Evolutionary conservation across 2,888 invertebrate genomes (phyloP).

Genomic region (Stratiomys singularior): DNA sequence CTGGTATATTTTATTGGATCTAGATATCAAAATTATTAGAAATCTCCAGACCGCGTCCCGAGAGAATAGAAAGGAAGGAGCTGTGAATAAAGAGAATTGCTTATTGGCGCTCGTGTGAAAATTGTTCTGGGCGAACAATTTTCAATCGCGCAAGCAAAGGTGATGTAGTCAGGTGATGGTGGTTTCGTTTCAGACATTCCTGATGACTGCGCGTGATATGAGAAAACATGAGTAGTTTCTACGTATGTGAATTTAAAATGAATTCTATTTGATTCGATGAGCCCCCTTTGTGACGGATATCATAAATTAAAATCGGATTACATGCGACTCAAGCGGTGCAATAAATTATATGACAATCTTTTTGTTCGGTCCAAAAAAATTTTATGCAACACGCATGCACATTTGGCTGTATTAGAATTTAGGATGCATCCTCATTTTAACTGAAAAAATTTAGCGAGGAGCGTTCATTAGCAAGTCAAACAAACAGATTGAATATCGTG

Average conservation of each 20-base stretch:
- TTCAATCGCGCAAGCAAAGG: neutral
- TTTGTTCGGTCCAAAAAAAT: too few species aligned
- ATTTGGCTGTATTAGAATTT: too few species aligned
- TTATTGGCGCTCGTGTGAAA: constrained; percentile 4
- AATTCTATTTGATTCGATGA: neutral
- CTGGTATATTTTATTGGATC: constrained; percentile 17
- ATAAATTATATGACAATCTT: too few species aligned
- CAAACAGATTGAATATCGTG: too few species aligned
- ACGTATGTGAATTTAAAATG: neutral
- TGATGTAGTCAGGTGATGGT: neutral
- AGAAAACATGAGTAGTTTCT: constrained; percentile 1
- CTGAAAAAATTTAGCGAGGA: too few species aligned
- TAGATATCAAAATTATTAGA: constrained; percentile 20
- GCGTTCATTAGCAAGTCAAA: too few species aligned
- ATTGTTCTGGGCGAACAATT: neutral
- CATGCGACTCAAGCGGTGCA: too few species aligned
- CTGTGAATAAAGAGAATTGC: neutral
- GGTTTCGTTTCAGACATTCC: neutral
- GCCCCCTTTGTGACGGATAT: neutral
- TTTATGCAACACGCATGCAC: too few species aligned
- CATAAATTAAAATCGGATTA: neutral
- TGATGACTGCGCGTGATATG: constrained; percentile 18
- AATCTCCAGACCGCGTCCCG: neutral
- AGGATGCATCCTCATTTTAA: too few species aligned
- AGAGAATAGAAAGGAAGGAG: neutral